Base-by-base conservation (phyloP, 2,113 vertebrate species). In the Taxidea taxus region DNA sequence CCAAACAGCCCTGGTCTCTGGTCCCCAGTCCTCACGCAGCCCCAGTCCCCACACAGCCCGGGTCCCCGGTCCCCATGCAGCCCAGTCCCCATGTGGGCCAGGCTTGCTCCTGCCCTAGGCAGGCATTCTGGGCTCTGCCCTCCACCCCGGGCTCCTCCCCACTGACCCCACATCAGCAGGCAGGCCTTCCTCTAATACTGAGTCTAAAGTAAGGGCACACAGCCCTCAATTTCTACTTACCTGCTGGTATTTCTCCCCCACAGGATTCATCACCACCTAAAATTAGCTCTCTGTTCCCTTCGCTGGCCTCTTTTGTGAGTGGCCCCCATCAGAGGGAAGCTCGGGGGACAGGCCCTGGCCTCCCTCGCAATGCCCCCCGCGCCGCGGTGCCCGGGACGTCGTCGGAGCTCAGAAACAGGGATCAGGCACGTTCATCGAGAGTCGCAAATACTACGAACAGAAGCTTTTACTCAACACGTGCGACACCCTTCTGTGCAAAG, bases 21-120 rank as follows among this genome's bases (percentile, higher is more conserved):
- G 58, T 60, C 58, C 8, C 31, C 1, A 3, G 64, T n/a, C 64
- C 64, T 31, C 31, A 34, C 0, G 15, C 64, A 66, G 60, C 60
- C 60, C 60, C 2, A 2, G 68, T 34, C 68, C 68, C 21, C 58
- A 60, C 58, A 25, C 25, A 60, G 60, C 29, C 16, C 3, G 4
- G 34, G 51, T 34, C 49, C 68, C 21, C 25, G 10, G 58, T 60
- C 58, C 58, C 51, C 51, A 54, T 5, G 51, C 51, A 54, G 56
- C 21, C 29, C 4, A 7, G 64, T 31, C 64, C 64, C 20, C 58
- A 60, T 10, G 0, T 18, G 0, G 2, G 3, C 87, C 4, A 0
- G 72, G 70, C 51, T 58, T 14, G 8, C 9, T 44, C 68, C 37
- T 3, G 37, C 51, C 66, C 3, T 18, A 56, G 70, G 39, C 37